Conservation (phyloP, 2,113 vertebrate genomes). For the Oncorhynchus tshawytscha region DNA sequence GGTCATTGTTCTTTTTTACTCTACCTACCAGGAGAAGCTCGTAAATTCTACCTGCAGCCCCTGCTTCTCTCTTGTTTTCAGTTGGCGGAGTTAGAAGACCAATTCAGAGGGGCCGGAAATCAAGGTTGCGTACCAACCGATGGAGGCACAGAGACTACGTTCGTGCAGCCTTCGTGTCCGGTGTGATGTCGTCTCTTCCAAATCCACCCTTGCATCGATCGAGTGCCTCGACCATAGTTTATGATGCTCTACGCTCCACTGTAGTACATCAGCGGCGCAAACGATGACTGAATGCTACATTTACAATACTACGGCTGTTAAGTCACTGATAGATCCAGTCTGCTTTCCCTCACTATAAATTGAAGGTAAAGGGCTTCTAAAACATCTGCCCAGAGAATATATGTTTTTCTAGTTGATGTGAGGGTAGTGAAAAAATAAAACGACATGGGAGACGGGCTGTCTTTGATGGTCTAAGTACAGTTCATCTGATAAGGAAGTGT, state of each 20-base stretch:
- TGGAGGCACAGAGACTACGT: background rate
- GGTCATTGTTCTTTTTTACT: constrained; percentile 13
- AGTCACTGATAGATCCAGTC: background rate
- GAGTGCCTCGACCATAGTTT: background rate
- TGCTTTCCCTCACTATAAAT: no score
- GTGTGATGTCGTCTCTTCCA: constrained; percentile 7
- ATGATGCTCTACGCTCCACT: background rate
- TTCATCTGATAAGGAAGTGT: background rate
- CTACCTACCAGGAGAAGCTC: background rate
- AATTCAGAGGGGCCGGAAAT: constrained; percentile 25
- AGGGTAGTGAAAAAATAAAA: background rate
- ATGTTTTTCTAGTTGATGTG: background rate
- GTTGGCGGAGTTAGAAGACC: constrained; percentile 11
- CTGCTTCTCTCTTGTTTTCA: background rate
- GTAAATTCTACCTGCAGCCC: constrained; percentile 23
- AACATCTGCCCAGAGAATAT: no score
- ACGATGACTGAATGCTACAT: background rate
- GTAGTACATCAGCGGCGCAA: background rate
- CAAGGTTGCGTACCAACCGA: background rate
- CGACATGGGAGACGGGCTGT: no score
- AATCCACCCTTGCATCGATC: constrained; percentile 21
- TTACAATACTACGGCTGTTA: background rate
- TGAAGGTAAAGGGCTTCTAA: no score
- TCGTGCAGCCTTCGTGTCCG: background rate
- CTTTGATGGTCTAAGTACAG: no score